phyloP scores from a whole-genome alignment of 2,888 invertebrate species.

The Parascotia fuliginaria region DNA sequence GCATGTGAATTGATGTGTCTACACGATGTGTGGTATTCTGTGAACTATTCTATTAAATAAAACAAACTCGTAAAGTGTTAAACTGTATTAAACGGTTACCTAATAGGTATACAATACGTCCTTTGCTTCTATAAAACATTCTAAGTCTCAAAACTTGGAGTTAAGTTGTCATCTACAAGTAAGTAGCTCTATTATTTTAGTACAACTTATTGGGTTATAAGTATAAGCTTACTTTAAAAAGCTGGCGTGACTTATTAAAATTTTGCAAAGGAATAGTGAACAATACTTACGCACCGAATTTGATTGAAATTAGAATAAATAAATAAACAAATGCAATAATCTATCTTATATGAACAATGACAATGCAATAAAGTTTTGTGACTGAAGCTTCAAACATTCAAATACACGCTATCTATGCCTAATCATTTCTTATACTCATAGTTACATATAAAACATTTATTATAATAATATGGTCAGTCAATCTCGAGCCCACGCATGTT shows the following conservation, averaged over 20 bases:
- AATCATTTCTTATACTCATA: conserved; percentile 59
- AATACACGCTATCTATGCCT: conserved; percentile 72
- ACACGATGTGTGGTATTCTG: conserved; percentile 27
- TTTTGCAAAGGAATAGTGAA: conserved; percentile 8
- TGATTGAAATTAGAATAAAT: conserved; percentile 10
- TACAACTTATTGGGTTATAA: conserved; percentile 36
- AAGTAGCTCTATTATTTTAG: conserved; percentile 38
- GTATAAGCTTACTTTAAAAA: conserved; percentile 34
- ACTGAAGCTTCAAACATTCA: conserved; percentile 62
- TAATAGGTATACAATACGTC: conserved; percentile 56
- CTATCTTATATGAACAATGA: conserved; percentile 44
- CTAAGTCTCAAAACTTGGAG: conserved; percentile 33
- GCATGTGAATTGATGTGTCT: conserved; percentile 45
- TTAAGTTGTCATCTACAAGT: conserved; percentile 32
- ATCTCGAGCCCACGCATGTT: conserved; percentile 65
- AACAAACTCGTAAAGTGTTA: conserved; percentile 68
- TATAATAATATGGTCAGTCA: conserved; percentile 77
- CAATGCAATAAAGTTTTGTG: conserved; percentile 59
- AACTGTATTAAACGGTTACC: conserved; percentile 76
- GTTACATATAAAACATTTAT: conserved; percentile 72
- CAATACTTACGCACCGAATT: conserved; percentile 15
- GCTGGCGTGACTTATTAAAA: conserved; percentile 28
- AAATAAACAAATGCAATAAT: conserved; percentile 26
- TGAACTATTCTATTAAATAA: conserved; percentile 48
- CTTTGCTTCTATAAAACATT: conserved; percentile 51